Base-by-base conservation (phyloP, 1,140 invertebrate genomes). In the Temnothorax curvispinosus region DNA sequence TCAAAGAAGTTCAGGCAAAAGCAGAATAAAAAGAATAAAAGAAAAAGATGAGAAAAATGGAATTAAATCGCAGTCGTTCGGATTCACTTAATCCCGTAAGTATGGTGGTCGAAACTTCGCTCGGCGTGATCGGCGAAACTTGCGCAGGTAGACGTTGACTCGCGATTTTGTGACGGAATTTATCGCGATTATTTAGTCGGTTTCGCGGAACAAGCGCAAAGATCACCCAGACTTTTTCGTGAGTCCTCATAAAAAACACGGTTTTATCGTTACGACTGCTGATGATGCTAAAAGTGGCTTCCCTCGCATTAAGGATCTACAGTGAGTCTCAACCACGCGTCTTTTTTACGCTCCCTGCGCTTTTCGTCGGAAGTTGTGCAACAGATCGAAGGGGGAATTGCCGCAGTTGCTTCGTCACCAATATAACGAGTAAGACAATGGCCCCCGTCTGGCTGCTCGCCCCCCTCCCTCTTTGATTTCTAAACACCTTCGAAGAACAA, bases 401-500 rank as follows among this genome's bases (percentile, higher is more conserved):
- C 76, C 88, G 89, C 58, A 21, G 44, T 76, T 90, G 80, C 86
- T 74, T 90, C 89, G 89, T 90, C 88, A 90, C 65, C 69, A 60
- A 77, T 80, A 76, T 62, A 67, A 77, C 87, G 67, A 4, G 35
- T 74, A 77, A 91, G 81, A 91, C 89, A 91, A 91, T 91, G 50
- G 88, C 41, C 27, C 67, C 52, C 88, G 85, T 90, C 86, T 80
- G 65, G 65, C 18, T 52, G 47, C 76, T 88, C 81, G 87, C 87
- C 84, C 77, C n/a, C 89, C 87, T 27, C 27, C 80, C 65, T 54
- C 84, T 91, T 89, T 62, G 78, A 90, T 91, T 91, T 90, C 89
- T 90, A 91, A 91, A 90, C 89, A 89, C 85, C 87, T 88, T 77
- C 76, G 65, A 77, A 58, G 85, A 91, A 87, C 90, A 87, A 89